Conservation (phyloP, 1,140 invertebrate species). For the Muscidifurax raptorellus region DNA sequence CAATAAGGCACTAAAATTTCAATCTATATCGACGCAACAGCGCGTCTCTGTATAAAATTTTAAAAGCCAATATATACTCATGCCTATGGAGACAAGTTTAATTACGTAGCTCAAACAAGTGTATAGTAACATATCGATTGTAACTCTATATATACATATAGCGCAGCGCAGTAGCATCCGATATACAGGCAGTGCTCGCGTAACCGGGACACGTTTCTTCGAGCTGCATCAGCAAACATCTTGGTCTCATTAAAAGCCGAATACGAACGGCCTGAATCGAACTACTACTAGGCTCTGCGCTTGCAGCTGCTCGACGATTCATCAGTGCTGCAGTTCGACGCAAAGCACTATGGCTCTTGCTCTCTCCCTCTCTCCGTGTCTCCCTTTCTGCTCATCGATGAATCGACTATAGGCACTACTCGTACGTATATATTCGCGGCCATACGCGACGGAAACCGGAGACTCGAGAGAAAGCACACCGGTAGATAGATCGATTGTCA, state of each 20-base stretch:
- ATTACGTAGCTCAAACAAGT: too few relatives aligned
- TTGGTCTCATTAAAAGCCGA: conserved; percentile 15
- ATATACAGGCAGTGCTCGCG: neutral
- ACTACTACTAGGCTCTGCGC: neutral
- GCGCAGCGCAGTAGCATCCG: neutral
- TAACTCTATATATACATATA: too few relatives aligned
- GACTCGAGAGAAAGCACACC: too few relatives aligned
- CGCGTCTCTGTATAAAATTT: too few relatives aligned
- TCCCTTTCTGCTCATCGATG: neutral
- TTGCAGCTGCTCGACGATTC: conserved; percentile 1
- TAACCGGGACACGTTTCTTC: neutral
- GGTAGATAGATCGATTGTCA: neutral
- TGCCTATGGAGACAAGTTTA: too few relatives aligned
- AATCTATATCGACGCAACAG: too few relatives aligned
- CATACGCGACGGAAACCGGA: too few relatives aligned
- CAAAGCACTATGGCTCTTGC: neutral
- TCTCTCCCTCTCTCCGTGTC: neutral
- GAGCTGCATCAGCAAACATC: conserved; percentile 3
- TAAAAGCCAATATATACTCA: too few relatives aligned
- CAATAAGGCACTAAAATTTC: too few relatives aligned
- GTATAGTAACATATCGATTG: too few relatives aligned
- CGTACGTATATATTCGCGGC: too few relatives aligned
- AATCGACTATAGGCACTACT: too few relatives aligned
- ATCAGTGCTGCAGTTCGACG: neutral
- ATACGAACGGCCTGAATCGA: neutral